Conservation (phyloP, 2,113 vertebrate genomes). For the Petrocephalus microphthalmus region DNA sequence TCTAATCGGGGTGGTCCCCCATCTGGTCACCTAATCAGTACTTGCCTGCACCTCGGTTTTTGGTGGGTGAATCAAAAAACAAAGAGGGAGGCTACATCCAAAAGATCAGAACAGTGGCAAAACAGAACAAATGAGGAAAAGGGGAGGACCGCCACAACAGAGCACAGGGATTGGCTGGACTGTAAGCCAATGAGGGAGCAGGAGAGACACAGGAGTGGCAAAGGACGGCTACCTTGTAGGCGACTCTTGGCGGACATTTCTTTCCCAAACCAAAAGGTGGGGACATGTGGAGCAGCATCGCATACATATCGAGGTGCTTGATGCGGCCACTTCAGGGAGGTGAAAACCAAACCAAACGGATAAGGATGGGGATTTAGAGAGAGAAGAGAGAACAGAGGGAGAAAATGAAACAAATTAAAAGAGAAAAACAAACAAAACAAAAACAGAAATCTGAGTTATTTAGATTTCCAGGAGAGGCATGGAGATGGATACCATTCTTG, state of each 20-base stretch:
- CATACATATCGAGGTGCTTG: constrained; percentile 99
- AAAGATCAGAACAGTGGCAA: constrained; percentile 43
- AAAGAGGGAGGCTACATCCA: constrained; percentile 35
- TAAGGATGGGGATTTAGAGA: constrained; percentile 54
- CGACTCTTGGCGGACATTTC: constrained; percentile 95
- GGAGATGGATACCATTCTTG: constrained; percentile 59
- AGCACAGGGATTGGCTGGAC: constrained; percentile 54
- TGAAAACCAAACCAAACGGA: constrained; percentile 39
- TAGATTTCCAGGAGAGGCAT: constrained; percentile 63
- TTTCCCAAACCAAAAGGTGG: constrained; percentile 98
- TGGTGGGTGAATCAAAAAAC: background rate
- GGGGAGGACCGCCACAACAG: constrained; percentile 45
- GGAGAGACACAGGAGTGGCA: constrained; percentile 32
- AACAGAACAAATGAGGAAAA: constrained; percentile 31
- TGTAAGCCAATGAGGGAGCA: constrained; percentile 50
- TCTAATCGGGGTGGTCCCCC: background rate
- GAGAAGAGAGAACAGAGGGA: constrained; percentile 39
- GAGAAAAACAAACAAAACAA: constrained; percentile 41
- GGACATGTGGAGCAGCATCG: constrained; percentile 99
- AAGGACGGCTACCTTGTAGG: constrained; percentile 90
- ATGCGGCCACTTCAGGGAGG: constrained; percentile 84
- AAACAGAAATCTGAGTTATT: constrained; percentile 81
- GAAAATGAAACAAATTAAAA: constrained; percentile 41
- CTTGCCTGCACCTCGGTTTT: background rate
- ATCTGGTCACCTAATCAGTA: background rate